Base-by-base conservation (phyloP, 1,140 invertebrate species). In the Steinernema feltiae region DNA sequence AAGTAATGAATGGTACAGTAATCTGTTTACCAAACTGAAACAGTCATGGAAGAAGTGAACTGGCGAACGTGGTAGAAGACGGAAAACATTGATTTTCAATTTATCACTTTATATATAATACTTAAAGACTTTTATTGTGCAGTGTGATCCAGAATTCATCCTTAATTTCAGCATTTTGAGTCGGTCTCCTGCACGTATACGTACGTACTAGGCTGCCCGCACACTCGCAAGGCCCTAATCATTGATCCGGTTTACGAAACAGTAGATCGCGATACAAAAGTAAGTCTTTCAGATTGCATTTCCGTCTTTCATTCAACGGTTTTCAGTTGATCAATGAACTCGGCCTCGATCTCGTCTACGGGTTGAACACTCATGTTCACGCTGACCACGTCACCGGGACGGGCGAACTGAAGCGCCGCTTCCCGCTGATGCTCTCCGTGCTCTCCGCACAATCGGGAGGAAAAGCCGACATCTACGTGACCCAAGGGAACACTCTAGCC, bases 311-410 rank as follows among this genome's bases (percentile, higher is more conserved):
- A 7, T 41, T 41, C 35, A 7, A 18, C 35, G 7, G 35, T 41
- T 41, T 91, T 30, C 88, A 90, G 79, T 87, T 94, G 17, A 88
- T 95, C 0, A 89, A 91, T 35, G 92, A 98, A 80, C 88, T 98
- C 18, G 92, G 92, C 30, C 90, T 98, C 24, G 91, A 90, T 27
- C 89, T 98, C 2, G 91, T 92, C 86, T 97, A 92, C 90, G 94
- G 92, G 83, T 82, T 97, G 75, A 99, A 99, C 87, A 99, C 97
- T 0, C 97, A 99, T 87, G 92, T 98, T 89, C 97, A 99, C 87
- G 97, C 97, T 32, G 97, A 99, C 88, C 97, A 99, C 87, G 91
- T 99, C 46, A 99, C 96, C 2, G 96, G 96, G n/a, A 93, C 92
- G 1, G 94, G 94, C 17, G 89, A 90, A 79, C 87, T 99, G 18